Evolutionary conservation across 2,888 invertebrate genomes (phyloP).

Genomic region (Plusia festucae): DNA sequence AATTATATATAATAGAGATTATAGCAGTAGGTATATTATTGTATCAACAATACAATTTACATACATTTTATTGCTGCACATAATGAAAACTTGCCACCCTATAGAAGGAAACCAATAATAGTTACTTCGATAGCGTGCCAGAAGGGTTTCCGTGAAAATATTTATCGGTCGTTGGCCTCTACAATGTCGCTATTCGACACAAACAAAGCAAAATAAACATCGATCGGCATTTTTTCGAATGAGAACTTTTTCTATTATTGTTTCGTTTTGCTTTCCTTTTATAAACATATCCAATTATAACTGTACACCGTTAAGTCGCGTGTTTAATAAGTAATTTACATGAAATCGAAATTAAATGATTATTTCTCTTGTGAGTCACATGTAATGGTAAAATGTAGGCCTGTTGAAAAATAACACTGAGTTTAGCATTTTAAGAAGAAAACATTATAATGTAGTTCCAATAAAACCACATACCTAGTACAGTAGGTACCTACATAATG

Average conservation of each 20-base stretch:
- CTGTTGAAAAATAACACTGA: too few species aligned
- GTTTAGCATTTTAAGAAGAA: too few species aligned
- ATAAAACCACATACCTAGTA: too few species aligned
- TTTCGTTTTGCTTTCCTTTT: neutral
- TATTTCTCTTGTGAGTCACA: neutral
- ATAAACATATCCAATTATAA: constrained; percentile 1
- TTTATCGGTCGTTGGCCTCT: constrained; percentile 47
- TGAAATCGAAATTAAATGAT: neutral
- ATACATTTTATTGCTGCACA: neutral
- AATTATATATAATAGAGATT: too few species aligned
- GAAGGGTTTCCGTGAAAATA: constrained; percentile 51
- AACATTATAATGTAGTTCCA: too few species aligned
- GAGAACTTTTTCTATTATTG: constrained; percentile 19
- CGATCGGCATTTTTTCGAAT: constrained; percentile 35
- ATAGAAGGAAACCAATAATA: constrained; percentile 5
- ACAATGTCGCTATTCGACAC: constrained; percentile 22
- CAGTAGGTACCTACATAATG: too few species aligned
- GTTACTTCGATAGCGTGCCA: constrained; percentile 33
- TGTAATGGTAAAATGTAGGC: too few species aligned
- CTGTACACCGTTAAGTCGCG: neutral
- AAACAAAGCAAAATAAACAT: constrained; percentile 34
- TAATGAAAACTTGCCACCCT: constrained; percentile 16
- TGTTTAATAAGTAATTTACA: neutral
- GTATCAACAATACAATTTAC: neutral
- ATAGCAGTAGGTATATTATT: too few species aligned